phyloP scores from a whole-genome alignment of 2,113 vertebrate genomes.

The Gadus chalcogrammus region DNA sequence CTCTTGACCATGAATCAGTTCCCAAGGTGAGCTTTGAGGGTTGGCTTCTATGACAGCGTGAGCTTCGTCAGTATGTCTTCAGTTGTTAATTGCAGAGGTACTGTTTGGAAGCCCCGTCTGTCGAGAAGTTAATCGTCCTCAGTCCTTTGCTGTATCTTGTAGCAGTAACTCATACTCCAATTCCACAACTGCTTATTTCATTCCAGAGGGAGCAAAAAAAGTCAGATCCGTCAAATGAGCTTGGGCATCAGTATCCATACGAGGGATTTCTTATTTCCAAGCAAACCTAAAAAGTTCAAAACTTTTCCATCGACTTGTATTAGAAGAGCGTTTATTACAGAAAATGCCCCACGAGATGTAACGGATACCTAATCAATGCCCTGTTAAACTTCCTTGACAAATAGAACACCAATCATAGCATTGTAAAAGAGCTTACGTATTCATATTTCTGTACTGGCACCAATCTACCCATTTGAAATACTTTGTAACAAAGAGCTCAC shows the following conservation, averaged over 20 bases:
- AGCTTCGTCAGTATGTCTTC: neutral
- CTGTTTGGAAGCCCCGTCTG: neutral
- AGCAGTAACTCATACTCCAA: conserved; percentile 9
- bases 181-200: neutral
- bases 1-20: conserved; percentile 30
- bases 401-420: conserved; percentile 44
- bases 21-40: conserved; percentile 24
- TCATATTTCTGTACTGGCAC: conserved; percentile 10
- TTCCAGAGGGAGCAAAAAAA: no score
- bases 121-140: neutral
- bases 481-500: conserved; percentile 46
- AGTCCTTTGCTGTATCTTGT: conserved; percentile 20
- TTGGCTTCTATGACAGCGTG: neutral
- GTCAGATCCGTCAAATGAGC: conserved; percentile 18
- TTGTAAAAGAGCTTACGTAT: conserved; percentile 8
- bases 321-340: neutral
- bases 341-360: neutral
- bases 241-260: conserved; percentile 7
- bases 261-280: conserved; percentile 4
- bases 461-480: conserved; percentile 15
- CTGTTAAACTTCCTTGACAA: conserved; percentile 29
- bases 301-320: neutral
- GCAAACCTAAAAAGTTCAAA: conserved; percentile 7
- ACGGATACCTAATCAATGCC: neutral
- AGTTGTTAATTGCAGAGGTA: neutral